A percentile compares a stretch with the other conserved stretches of the same genome.
Evolutionary conservation across 2,888 invertebrate species (phyloP).

Genomic region (Cephus sareptanus): DNA sequence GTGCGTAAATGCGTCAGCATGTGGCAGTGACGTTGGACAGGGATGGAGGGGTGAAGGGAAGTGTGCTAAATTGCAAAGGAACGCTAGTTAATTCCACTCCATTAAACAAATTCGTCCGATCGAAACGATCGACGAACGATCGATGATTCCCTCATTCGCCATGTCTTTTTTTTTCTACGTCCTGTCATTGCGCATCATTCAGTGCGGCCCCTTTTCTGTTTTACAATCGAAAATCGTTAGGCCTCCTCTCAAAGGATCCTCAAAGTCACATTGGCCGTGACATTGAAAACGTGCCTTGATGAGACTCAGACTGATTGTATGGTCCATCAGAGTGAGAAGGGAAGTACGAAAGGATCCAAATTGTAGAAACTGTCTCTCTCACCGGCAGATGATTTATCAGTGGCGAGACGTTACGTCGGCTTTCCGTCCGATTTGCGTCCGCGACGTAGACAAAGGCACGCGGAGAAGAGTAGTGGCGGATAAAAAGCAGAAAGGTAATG

Average conservation of each 20-base stretch:
- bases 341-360: background rate
- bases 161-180: background rate
- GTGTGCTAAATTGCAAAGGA: background rate
- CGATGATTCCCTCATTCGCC: background rate
- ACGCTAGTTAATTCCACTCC: background rate
- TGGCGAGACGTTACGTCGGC: background rate
- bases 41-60: too few relatives aligned
- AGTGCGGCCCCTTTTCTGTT: too few relatives aligned
- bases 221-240: background rate
- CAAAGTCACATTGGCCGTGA: background rate
- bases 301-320: background rate
- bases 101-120: background rate
- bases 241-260: background rate
- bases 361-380: background rate
- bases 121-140: background rate
- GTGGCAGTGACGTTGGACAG: background rate
- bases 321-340: background rate
- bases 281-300: background rate
- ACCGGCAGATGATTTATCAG: background rate
- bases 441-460: background rate
- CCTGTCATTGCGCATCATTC: too few relatives aligned
- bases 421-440: background rate
- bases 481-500: slow-evolving; percentile 29
- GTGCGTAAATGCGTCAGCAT: background rate
- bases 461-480: slow-evolving; percentile 3